Conservation (phyloP, 2,797 vertebrate genomes). For the Pygocentrus nattereri region DNA sequence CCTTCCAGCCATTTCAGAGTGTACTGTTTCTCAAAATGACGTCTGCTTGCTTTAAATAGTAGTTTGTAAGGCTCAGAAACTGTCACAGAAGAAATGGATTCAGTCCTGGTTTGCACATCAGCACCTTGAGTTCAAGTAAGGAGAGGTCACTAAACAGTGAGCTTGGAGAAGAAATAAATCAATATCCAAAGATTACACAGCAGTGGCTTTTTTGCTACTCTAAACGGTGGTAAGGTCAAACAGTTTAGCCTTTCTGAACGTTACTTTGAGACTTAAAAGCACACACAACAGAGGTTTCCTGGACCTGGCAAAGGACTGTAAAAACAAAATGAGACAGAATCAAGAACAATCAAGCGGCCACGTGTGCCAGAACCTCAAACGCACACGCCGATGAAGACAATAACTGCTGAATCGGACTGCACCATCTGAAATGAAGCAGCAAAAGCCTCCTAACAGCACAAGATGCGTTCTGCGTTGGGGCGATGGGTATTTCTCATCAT, state of each 20-base stretch:
- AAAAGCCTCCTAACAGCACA: conserved; percentile 3
- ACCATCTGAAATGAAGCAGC: neutral
- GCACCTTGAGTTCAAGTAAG: conserved; percentile 29
- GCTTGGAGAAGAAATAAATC: conserved; percentile 27
- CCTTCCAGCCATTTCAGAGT: too few species aligned
- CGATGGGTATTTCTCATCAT: neutral
- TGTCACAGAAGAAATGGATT: neutral
- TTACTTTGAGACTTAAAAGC: conserved; percentile 10
- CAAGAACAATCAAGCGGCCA: neutral
- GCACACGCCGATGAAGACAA: conserved; percentile 3
- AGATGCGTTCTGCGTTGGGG: neutral
- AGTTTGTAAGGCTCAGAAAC: neutral
- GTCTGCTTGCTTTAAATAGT: neutral
- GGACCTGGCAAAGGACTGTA: neutral
- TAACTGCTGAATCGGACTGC: neutral
- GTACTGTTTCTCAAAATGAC: too few species aligned
- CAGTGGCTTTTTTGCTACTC: neutral
- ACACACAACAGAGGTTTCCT: neutral
- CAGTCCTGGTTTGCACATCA: conserved; percentile 6
- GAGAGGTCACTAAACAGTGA: conserved; percentile 29
- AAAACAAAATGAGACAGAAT: neutral
- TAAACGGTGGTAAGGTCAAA: conserved; percentile 34
- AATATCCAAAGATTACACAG: conserved; percentile 34
- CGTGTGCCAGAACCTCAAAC: neutral
- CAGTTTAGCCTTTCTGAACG: conserved; percentile 37